Evolutionary conservation across 2,888 invertebrate species (phyloP).

Genomic region (Megamerina dolium): DNA sequence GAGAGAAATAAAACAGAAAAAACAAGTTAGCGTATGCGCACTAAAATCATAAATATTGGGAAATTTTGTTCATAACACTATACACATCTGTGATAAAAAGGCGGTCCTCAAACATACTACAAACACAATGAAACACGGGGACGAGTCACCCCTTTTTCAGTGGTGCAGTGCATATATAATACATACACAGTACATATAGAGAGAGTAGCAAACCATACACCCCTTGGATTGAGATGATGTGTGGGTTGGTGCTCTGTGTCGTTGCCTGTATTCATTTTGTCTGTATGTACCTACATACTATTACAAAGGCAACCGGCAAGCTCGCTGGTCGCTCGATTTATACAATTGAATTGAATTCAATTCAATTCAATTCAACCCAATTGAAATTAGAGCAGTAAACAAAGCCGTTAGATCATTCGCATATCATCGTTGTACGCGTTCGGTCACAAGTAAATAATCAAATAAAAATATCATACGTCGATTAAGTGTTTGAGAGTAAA

Average conservation of each 20-base stretch:
- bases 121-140: conserved; percentile 15
- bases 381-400: conserved; percentile 17
- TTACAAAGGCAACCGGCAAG: conserved; percentile 9
- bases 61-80: conserved; percentile 15
- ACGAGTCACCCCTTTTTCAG: too few relatives aligned
- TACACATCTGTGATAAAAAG: conserved; percentile 8
- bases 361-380: too few relatives aligned
- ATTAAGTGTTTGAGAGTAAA: too few relatives aligned
- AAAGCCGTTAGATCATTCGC: conserved; percentile 43
- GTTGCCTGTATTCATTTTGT: neutral
- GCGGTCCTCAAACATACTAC: conserved; percentile 9
- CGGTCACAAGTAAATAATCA: conserved; percentile 5
- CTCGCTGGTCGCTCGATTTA: too few relatives aligned
- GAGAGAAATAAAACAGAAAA: conserved; percentile 2
- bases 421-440: conserved; percentile 26
- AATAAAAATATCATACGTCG: neutral
- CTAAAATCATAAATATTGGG: conserved; percentile 19
- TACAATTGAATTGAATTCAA: too few relatives aligned
- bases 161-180: too few relatives aligned
- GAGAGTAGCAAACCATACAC: too few relatives aligned
- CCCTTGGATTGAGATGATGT: too few relatives aligned
- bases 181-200: too few relatives aligned
- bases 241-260: too few relatives aligned
- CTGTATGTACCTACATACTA: too few relatives aligned
- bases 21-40: conserved; percentile 9